These are phyloP conservation scores for Ferdinandea cuprea DNA, from an alignment of 2,888 invertebrate genomes.

Conservation along the genomic window DNA sequence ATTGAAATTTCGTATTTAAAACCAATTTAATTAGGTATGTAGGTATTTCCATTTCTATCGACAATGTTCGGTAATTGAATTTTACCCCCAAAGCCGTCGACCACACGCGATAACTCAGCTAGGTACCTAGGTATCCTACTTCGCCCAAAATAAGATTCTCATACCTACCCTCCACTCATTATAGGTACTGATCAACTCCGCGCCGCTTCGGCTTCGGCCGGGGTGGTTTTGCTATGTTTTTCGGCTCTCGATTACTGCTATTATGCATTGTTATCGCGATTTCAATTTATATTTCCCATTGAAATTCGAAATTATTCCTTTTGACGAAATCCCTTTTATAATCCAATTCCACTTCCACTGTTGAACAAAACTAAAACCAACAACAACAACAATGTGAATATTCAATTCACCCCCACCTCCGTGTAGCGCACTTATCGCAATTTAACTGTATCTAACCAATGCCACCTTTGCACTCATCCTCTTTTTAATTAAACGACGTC, in stretches of 20 bases:
- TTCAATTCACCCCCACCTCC: conserved; percentile 19
- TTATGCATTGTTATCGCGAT: conserved; percentile 52
- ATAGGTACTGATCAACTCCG: conserved; percentile 11
- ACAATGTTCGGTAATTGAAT: no score
- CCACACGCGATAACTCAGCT: no score
- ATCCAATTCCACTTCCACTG: not conserved
- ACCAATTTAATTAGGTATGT: no score
- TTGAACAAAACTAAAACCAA: not conserved
- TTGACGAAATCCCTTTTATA: conserved; percentile 15
- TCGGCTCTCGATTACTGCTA: conserved; percentile 4
- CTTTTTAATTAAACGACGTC: conserved; percentile 63
- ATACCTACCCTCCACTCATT: no score
- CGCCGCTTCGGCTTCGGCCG: no score
- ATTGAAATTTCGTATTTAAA: no score
- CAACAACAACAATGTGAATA: not conserved
- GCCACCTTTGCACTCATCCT: conserved; percentile 68
- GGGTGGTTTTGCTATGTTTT: conserved; percentile 10
- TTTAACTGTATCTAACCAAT: conserved; percentile 65
- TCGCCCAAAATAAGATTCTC: no score
- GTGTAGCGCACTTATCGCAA: not conserved
- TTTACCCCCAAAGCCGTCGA: no score
- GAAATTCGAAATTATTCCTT: not conserved
- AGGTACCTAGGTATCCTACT: no score
- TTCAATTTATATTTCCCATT: conserved; percentile 58
- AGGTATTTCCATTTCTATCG: no score